These are phyloP conservation scores for Isoperla grammatica DNA, from an alignment of 2,888 invertebrate genomes.

Conservation along the genomic window DNA sequence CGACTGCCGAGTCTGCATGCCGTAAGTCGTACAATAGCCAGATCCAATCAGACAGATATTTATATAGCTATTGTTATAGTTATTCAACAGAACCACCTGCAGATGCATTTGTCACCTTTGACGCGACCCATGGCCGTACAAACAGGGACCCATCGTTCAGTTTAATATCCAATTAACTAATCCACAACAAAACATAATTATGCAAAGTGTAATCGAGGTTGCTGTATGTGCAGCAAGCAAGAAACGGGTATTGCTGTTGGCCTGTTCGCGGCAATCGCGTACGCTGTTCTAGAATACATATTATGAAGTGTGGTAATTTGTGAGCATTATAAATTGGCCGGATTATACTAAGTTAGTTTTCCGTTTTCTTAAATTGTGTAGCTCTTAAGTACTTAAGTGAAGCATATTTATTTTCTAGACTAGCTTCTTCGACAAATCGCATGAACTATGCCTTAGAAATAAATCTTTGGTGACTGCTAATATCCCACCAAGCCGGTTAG, in stretches of 20 bases:
- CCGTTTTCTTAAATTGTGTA: background rate
- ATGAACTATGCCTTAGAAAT: background rate
- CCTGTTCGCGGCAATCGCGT: no score
- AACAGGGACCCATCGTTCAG: no score
- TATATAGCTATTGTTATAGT: slow-evolving; percentile 19
- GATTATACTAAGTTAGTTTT: slow-evolving; percentile 2
- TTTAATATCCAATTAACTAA: no score
- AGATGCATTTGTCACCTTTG: no score
- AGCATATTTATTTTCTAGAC: slow-evolving; percentile 7
- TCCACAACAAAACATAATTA: no score
- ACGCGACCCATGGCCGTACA: no score
- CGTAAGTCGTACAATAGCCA: no score
- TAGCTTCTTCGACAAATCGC: slow-evolving; percentile 9
- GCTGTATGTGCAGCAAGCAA: no score
- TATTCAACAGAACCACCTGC: background rate
- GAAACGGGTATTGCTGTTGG: no score
- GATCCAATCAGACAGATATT: slow-evolving; percentile 1
- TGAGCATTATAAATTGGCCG: slow-evolving; percentile 10
- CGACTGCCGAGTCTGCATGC: no score
- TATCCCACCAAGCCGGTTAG: no score
- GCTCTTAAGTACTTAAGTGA: slow-evolving; percentile 2
- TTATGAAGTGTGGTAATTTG: background rate
- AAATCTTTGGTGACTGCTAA: slow-evolving; percentile 32
- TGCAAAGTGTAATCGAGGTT: no score
- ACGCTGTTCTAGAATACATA: slow-evolving; percentile 4